Conservation (phyloP, 2,888 invertebrate genomes). For the Stenchaetothrips biformis region DNA sequence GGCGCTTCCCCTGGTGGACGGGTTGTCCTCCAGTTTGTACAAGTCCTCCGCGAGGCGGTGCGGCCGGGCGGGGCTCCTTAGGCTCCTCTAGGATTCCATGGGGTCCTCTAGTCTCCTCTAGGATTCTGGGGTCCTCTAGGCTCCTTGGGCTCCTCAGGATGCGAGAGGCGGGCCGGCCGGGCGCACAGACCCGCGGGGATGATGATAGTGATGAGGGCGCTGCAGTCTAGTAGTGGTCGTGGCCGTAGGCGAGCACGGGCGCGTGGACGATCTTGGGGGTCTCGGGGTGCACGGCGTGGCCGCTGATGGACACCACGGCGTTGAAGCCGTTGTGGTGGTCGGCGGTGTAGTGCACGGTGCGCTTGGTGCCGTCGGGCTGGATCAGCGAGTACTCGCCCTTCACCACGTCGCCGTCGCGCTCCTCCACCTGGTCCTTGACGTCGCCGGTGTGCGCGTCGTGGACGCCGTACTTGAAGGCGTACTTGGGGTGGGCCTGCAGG, state of each 20-base stretch:
- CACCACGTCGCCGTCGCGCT: slow-evolving; percentile 67
- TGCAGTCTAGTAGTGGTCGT: not conserved
- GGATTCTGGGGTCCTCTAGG: too few species aligned
- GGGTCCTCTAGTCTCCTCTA: too few species aligned
- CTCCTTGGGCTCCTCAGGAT: too few species aligned
- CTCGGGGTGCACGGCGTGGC: slow-evolving; percentile 7
- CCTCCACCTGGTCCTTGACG: slow-evolving; percentile 65
- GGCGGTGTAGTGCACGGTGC: slow-evolving; percentile 59
- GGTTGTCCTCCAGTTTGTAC: too few species aligned
- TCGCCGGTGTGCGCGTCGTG: slow-evolving; percentile 69
- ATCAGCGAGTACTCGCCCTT: slow-evolving; percentile 52
- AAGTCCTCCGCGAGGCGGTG: too few species aligned
- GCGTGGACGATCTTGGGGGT: slow-evolving; percentile 11
- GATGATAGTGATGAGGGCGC: not conserved
- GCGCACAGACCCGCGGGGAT: not conserved
- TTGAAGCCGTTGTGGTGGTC: slow-evolving; percentile 22
- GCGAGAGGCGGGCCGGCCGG: too few species aligned
- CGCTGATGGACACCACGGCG: slow-evolving; percentile 16
- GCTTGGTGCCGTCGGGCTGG: slow-evolving; percentile 67
- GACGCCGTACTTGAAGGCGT: slow-evolving; percentile 67
- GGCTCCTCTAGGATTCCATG: too few species aligned
- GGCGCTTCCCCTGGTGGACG: too few species aligned
- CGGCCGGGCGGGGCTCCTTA: too few species aligned
- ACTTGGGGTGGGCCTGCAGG: slow-evolving; percentile 44
- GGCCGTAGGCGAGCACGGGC: slow-evolving; percentile 11